These are phyloP conservation scores for Saturnia pavonia DNA, from an alignment of 2,888 invertebrate species.

Conservation along the genomic window DNA sequence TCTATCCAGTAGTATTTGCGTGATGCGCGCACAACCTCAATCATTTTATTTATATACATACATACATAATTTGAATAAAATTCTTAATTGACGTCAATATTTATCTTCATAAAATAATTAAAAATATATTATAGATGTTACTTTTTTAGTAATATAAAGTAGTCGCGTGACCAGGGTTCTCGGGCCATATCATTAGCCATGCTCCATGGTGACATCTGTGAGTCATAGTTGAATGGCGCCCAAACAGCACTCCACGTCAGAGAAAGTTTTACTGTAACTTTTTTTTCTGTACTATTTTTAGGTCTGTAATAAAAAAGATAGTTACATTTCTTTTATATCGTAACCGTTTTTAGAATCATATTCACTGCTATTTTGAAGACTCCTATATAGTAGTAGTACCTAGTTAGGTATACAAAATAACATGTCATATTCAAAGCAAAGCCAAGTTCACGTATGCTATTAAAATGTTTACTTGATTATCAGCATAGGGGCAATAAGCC, in stretches of 20 bases:
- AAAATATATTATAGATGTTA: constrained; percentile 47
- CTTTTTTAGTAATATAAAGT: constrained; percentile 84
- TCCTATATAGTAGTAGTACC: not conserved
- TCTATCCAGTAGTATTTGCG: too few species aligned
- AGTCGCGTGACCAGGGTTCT: constrained; percentile 85
- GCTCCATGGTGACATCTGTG: constrained; percentile 82
- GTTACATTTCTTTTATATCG: not conserved
- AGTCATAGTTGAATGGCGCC: constrained; percentile 85
- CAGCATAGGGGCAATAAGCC: not conserved
- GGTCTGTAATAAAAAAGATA: constrained; percentile 40
- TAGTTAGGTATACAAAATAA: too few species aligned
- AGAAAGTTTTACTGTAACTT: constrained; percentile 79
- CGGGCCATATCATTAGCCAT: constrained; percentile 85
- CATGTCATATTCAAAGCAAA: not conserved
- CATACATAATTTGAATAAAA: too few species aligned
- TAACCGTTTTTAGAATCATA: not conserved
- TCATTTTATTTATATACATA: too few species aligned
- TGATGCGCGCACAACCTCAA: too few species aligned
- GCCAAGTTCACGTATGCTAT: not conserved
- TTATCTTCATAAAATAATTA: too few species aligned
- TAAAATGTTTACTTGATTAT: not conserved
- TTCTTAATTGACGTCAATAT: too few species aligned
- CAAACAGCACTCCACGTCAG: constrained; percentile 83
- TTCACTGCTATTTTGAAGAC: not conserved
- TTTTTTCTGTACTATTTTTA: constrained; percentile 49